Evolutionary conservation across 2,113 vertebrate species (phyloP), one percentile per base, ranked within the genome.

Genomic region (Nesoenas mayeri): DNA sequence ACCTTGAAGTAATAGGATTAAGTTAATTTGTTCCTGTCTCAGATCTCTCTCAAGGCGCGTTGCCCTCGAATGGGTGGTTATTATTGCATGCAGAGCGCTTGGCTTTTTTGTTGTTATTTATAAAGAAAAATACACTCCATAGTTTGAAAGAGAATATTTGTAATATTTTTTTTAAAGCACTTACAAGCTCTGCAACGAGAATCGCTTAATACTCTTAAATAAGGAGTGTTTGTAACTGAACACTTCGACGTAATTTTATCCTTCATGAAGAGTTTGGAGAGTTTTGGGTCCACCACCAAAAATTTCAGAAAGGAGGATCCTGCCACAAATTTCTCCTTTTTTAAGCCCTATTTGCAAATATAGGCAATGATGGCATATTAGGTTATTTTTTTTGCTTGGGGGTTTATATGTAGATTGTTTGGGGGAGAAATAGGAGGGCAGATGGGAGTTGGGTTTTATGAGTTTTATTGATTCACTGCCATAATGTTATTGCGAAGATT

Each of bases 1-100:
- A 94, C 95, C 97, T 97, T 97, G 81, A 96, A 97, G 90, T 97
- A 97, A 97, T 88, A 70, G 91, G 32, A 95, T 97, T 79, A 90
- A 93, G 80, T 97, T 97, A 94, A 98, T 98, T 97, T 97, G 75
- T 88, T 87, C 60, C 79, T 93, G 87, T 71, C 82, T 98, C 64
- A 97, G 95, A 97, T 98, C 97, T 97, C 88, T 97, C 89, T 88
- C 34, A 61, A 91, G 85, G 70, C 94, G 32, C 32, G 88, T 95
- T 93, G 69, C 61, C 58, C 79, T 95, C 32, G 64, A 74, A n/a
- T 73, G 81, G 34, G 60, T 95, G 92, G 51, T 50, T 88, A 31
- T 96, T 72, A 57, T 60, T 93, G 50, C 74, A 12, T 81, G 89
- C 90, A 42, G 85, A 82, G 64, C 65, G 57, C 29, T 85, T 65